phyloP scores from a whole-genome alignment of 2,797 vertebrate species.

The Cryptoblepharus egeriae region DNA sequence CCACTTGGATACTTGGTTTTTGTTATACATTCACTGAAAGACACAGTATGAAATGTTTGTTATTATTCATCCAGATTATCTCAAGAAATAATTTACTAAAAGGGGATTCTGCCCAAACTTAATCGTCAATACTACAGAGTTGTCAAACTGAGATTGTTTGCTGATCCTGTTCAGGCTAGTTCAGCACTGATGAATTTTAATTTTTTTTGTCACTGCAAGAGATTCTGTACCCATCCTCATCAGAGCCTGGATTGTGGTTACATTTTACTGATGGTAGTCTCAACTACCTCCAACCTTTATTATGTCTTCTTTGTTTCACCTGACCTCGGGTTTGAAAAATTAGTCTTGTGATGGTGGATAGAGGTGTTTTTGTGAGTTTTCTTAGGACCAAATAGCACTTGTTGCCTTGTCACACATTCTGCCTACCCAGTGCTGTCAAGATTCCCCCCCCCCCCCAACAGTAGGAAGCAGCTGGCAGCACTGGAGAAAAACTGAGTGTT shows the following conservation, averaged over 20 bases:
- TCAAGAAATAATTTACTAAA: too few relatives aligned
- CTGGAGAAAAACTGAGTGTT: neutral
- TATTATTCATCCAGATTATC: too few relatives aligned
- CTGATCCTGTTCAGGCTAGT: neutral
- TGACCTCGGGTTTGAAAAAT: neutral
- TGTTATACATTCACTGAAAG: neutral
- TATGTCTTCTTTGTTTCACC: neutral
- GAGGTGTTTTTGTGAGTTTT: neutral
- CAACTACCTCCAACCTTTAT: neutral
- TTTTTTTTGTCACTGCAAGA: neutral
- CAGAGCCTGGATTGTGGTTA: neutral
- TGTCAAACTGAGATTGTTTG: neutral
- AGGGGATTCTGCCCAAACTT: neutral
- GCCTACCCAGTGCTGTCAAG: neutral
- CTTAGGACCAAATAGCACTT: neutral
- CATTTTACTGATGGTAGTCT: neutral
- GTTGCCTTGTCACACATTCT: neutral
- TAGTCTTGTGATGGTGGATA: neutral
- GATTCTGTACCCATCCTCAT: too few relatives aligned
- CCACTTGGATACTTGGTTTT: conserved; percentile 5
- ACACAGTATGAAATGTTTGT: neutral
- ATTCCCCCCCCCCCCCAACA: neutral
- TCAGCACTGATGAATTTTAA: neutral
- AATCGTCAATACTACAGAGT: neutral
- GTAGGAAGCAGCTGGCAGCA: neutral